phyloP scores from a whole-genome alignment of 2,113 vertebrate genomes.

The Podocnemis expansa region DNA sequence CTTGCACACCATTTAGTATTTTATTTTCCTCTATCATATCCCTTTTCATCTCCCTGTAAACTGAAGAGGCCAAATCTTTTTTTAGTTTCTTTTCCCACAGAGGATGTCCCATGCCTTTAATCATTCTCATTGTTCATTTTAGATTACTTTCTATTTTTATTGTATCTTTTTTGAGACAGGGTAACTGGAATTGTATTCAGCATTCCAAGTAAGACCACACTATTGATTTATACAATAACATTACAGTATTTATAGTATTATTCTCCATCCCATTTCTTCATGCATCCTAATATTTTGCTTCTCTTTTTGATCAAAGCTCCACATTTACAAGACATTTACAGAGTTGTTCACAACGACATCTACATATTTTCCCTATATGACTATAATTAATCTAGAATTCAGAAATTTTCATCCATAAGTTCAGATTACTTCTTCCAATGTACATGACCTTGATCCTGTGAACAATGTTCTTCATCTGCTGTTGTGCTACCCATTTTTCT shows the following conservation, averaged over 20 bases:
- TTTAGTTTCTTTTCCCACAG: neutral
- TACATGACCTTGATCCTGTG: accelerated
- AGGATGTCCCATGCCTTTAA: neutral
- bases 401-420: neutral
- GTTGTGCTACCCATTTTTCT: neutral
- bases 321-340: neutral
- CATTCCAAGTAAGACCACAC: accelerated
- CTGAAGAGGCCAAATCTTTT: too few species aligned
- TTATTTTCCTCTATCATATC: too few species aligned
- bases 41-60: neutral
- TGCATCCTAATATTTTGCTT: neutral
- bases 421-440: neutral
- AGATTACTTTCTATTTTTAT: neutral
- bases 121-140: neutral
- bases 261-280: neutral
- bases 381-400: neutral
- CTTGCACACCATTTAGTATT: neutral
- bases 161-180: neutral
- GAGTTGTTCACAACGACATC: neutral
- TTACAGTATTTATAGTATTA: neutral
- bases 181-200: neutral
- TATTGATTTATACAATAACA: accelerated
- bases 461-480: neutral
- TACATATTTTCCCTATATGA: neutral
- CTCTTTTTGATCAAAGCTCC: neutral